Percentiles rank a stretch among this genome's conserved stretches.
Conservation (phyloP, 2,888 invertebrate species). For the Uloborus plumipes region DNA sequence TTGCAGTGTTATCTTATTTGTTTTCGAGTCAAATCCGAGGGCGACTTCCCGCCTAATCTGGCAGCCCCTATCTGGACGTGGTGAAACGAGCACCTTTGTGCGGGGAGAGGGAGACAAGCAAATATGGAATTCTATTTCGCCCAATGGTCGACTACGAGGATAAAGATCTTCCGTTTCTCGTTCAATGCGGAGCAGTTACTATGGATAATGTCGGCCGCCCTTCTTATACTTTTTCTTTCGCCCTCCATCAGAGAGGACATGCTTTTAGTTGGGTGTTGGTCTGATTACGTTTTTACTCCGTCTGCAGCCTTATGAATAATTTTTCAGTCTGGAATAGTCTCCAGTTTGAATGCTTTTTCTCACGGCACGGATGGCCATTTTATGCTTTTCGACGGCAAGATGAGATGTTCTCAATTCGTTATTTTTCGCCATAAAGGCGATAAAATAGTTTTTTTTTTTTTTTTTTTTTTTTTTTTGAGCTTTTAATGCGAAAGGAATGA, state of each 20-base stretch:
- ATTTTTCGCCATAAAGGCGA: too few relatives aligned
- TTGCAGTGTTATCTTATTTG: too few relatives aligned
- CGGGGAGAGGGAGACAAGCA: conserved; percentile 20
- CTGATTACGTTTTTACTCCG: conserved; percentile 2
- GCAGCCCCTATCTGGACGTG: too few relatives aligned
- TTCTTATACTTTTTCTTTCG: neutral
- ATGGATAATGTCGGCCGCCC: conserved; percentile 27
- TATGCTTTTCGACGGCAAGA: too few relatives aligned
- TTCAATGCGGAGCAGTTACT: conserved; percentile 38
- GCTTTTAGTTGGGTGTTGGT: neutral
- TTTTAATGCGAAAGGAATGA: too few relatives aligned
- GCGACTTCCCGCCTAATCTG: too few relatives aligned
- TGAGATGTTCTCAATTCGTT: too few relatives aligned
- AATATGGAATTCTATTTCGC: conserved; percentile 56
- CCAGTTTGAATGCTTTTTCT: too few relatives aligned
- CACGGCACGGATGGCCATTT: too few relatives aligned
- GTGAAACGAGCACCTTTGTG: conserved; percentile 28
- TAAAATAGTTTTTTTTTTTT: too few relatives aligned
- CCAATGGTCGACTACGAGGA: conserved; percentile 48
- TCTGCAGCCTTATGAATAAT: conserved; percentile 1
- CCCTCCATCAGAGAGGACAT: neutral
- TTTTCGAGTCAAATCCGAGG: too few relatives aligned
- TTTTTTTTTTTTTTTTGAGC: too few relatives aligned
- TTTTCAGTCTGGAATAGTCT: neutral
- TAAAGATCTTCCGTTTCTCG: conserved; percentile 43